Evolutionary conservation across 2,113 vertebrate genomes (phyloP).

Genomic region (Leptobrachium ailaonicum): DNA sequence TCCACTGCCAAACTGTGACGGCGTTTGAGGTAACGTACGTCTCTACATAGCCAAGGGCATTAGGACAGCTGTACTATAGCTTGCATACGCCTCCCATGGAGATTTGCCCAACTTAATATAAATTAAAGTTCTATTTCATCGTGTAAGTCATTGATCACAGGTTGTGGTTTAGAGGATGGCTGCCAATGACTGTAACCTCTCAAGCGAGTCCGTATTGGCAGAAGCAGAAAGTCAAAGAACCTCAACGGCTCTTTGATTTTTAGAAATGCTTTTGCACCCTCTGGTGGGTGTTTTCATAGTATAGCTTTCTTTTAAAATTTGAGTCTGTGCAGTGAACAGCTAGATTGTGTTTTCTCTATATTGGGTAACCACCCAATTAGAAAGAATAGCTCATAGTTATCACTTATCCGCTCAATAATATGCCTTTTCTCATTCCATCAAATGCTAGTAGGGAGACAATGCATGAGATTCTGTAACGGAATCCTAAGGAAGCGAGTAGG

Average conservation of each 20-base stretch:
- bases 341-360: not conserved
- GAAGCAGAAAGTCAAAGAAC: slow-evolving; percentile 31
- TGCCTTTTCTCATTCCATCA: too few species aligned
- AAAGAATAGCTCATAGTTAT: not conserved
- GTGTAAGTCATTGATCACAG: slow-evolving; percentile 41
- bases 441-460: too few species aligned
- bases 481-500: too few species aligned
- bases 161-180: slow-evolving; percentile 22
- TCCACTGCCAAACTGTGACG: too few species aligned
- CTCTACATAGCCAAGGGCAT: too few species aligned
- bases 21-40: too few species aligned
- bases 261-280: slow-evolving; percentile 44
- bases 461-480: too few species aligned
- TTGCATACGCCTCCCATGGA: not conserved
- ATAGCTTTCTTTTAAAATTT: not conserved
- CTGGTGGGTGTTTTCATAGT: slow-evolving; percentile 17
- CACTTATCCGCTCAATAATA: not conserved
- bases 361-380: not conserved
- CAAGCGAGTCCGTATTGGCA: slow-evolving; percentile 10
- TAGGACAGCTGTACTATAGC: too few species aligned
- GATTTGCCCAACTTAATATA: slow-evolving; percentile 29
- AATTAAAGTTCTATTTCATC: slow-evolving; percentile 44
- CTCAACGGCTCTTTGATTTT: slow-evolving; percentile 1
- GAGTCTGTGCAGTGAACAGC: not conserved
- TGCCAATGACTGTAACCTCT: slow-evolving; percentile 36